Base-by-base conservation (phyloP, 2,113 vertebrate species). In the Phalacrocorax carbo region DNA sequence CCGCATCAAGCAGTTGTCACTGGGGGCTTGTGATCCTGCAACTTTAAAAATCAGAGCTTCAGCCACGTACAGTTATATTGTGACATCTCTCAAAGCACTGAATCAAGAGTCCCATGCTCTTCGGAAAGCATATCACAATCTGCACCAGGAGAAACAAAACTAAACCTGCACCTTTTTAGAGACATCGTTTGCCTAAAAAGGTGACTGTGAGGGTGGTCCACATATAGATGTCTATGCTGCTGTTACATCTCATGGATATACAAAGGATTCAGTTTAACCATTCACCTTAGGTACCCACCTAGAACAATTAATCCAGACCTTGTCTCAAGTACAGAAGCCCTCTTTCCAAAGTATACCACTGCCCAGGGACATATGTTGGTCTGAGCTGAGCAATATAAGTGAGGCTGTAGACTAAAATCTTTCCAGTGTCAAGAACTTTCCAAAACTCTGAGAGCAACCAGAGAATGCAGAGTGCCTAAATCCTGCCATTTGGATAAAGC, bases 351-450 rank as follows among this genome's bases (percentile, higher is more conserved):
- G 10, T 7, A 32, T 23, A 36, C 26, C 36, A 34, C 49, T 34
- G 23, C 38, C 5, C 1, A 0, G 5, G 11, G 14, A 58, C n/a
- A 18, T 17, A 64, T 8, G 9, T 42, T 73, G 19, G 7, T 51
- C 51, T 46, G 36, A 54, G 8, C 22, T 46, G 7, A 64, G 25
- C 26, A 48, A 75, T 5, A 1, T 26, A 29, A 29, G 13, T 21
- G 9, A 64, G 6, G 19, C 32, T n/a, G 14, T 30, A 62, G 44
- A 32, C 38, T 40, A 22, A 58, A 71, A 58, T 16, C 34, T 52
- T 52, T 46, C 64, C 57, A 40, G 10, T 32, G 16, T 22, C 29
- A 52, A 65, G 25, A 86, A 30, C 52, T 48, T 66, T 29, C 22
- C 19, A 38, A 51, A 75, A 70, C 34, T 34, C 42, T 25, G 15